phyloP scores from a whole-genome alignment of 2,888 invertebrate species.

The Mamestra brassicae region DNA sequence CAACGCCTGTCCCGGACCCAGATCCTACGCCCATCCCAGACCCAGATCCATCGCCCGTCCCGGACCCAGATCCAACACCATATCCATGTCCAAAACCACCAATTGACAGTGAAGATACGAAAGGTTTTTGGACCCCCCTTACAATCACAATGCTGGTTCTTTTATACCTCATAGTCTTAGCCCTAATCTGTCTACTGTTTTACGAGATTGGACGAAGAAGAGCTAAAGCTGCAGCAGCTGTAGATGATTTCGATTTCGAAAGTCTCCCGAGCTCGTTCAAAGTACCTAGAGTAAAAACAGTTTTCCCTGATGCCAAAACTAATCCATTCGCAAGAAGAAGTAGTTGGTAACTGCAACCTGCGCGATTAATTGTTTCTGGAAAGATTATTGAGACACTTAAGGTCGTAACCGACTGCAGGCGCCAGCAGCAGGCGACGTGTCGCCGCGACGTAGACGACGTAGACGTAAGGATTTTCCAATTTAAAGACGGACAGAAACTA shows the following conservation, averaged over 20 bases:
- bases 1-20: background rate
- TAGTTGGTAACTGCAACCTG: slow-evolving; percentile 26
- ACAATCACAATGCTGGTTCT: slow-evolving; percentile 63
- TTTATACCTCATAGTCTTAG: slow-evolving; percentile 53
- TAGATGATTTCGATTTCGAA: slow-evolving; percentile 43
- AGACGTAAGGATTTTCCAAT: background rate
- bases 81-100: slow-evolving; percentile 40
- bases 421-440: background rate
- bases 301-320: slow-evolving; percentile 49
- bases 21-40: background rate
- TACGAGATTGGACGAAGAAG: slow-evolving; percentile 62
- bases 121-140: slow-evolving; percentile 66
- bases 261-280: slow-evolving; percentile 43
- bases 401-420: background rate
- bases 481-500: too few relatives aligned
- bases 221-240: slow-evolving; percentile 24
- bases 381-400: background rate
- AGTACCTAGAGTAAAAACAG: slow-evolving; percentile 62
- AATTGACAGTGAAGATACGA: background rate
- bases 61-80: background rate
- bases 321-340: slow-evolving; percentile 59
- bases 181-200: slow-evolving; percentile 54
- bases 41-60: background rate
- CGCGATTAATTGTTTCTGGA: background rate
- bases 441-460: too few relatives aligned